A percentile compares a stretch with the other conserved stretches of the same genome.
Evolutionary conservation across 2,113 vertebrate species (phyloP).

Genomic region (Gymnarchus niloticus): DNA sequence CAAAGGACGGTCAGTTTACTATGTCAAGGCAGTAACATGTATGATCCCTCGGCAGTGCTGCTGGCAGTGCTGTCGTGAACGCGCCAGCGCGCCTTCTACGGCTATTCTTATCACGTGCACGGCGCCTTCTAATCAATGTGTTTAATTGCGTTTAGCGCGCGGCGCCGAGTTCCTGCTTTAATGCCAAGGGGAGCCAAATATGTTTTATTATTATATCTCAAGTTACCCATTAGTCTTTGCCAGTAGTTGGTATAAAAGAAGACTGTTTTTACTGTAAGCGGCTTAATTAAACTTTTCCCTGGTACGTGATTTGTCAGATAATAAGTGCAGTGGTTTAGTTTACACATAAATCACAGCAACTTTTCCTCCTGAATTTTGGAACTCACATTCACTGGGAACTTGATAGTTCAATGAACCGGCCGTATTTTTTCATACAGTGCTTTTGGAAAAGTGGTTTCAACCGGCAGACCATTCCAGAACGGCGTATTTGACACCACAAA

Average conservation of each 20-base stretch:
- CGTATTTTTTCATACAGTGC: too few relatives aligned
- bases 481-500: neutral
- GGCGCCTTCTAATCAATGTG: neutral
- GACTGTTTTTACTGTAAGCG: neutral
- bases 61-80: neutral
- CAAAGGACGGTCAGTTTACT: slow-evolving; percentile 12
- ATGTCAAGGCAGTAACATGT: neutral
- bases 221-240: neutral
- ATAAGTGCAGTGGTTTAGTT: too few relatives aligned
- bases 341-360: too few relatives aligned
- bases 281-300: neutral
- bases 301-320: neutral
- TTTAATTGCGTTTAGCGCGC: neutral
- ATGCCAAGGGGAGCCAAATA: neutral
- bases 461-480: neutral
- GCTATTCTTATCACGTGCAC: neutral
- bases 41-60: neutral
- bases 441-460: neutral
- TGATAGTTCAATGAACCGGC: too few relatives aligned
- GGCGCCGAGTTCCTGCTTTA: neutral
- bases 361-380: neutral
- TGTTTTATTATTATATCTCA: neutral
- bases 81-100: neutral
- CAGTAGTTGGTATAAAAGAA: neutral
- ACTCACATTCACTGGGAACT: neutral